phyloP scores from a whole-genome alignment of 2,888 invertebrate genomes.

The Rotaria sp. region DNA sequence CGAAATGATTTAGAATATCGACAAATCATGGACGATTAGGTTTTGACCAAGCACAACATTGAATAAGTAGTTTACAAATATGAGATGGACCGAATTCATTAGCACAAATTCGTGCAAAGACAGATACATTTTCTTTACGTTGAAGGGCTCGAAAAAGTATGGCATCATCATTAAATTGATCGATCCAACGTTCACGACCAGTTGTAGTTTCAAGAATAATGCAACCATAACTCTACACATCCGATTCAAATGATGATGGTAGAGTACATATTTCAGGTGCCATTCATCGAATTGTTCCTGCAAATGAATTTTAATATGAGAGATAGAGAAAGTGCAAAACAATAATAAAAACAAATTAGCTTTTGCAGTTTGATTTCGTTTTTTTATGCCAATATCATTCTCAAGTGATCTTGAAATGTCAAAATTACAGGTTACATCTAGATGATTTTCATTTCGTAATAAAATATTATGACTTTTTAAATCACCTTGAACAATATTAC shows the following conservation, averaged over 20 bases:
- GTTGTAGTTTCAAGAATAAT: not conserved
- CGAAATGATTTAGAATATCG: not conserved
- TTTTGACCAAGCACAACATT: slow-evolving; percentile 11
- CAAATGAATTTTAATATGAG: too few species aligned
- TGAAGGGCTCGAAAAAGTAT: slow-evolving; percentile 1
- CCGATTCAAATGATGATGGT: not conserved
- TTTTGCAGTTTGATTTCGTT: not conserved
- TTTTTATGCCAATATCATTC: not conserved
- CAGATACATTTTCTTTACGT: not conserved
- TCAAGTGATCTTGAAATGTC: not conserved
- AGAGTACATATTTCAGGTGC: not conserved
- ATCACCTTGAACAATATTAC: not conserved
- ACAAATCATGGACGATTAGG: not conserved
- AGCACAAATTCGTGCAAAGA: not conserved
- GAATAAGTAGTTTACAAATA: not conserved
- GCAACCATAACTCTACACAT: slow-evolving; percentile 19
- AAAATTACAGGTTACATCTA: not conserved
- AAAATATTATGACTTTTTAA: slow-evolving; percentile 14
- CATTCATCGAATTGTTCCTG: slow-evolving; percentile 16
- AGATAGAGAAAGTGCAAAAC: too few species aligned
- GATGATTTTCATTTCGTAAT: not conserved
- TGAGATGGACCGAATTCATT: not conserved
- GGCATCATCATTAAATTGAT: not conserved
- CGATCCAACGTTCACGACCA: not conserved
- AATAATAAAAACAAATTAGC: not conserved